Evolutionary conservation across 2,888 invertebrate species (phyloP).

Genomic region (Aphidoletes aphidimyza): DNA sequence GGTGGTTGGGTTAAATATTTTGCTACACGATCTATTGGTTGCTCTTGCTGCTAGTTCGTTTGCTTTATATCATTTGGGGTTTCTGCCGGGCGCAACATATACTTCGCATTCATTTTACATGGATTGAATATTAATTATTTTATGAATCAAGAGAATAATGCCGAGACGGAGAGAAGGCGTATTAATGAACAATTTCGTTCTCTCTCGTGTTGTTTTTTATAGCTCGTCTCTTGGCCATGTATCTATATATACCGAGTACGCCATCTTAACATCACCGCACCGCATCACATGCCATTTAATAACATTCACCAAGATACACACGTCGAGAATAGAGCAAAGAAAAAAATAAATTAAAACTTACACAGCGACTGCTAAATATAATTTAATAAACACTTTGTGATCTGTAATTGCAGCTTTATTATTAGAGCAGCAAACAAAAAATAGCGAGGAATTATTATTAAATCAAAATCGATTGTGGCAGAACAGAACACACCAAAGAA

Average conservation of each 20-base stretch:
- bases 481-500: too few species aligned
- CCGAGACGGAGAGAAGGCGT: neutral
- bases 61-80: neutral
- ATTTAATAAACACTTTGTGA: slow-evolving; percentile 48
- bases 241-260: too few species aligned
- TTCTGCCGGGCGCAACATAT: neutral
- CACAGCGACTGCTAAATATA: neutral
- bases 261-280: too few species aligned
- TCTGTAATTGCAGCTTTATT: neutral
- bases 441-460: neutral
- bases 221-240: too few species aligned
- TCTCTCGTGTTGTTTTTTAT: too few species aligned
- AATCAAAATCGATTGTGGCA: too few species aligned
- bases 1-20: neutral
- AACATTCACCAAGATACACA: too few species aligned
- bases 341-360: neutral
- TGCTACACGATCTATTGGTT: neutral
- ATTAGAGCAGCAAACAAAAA: neutral
- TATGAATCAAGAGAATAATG: neutral
- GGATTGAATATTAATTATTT: slow-evolving; percentile 35
- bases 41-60: neutral
- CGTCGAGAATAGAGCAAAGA: neutral
- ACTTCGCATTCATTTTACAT: neutral
- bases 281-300: too few species aligned
- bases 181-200: neutral